Base-by-base conservation (phyloP, 1,140 invertebrate genomes). In the Platorchestia sp. region DNA sequence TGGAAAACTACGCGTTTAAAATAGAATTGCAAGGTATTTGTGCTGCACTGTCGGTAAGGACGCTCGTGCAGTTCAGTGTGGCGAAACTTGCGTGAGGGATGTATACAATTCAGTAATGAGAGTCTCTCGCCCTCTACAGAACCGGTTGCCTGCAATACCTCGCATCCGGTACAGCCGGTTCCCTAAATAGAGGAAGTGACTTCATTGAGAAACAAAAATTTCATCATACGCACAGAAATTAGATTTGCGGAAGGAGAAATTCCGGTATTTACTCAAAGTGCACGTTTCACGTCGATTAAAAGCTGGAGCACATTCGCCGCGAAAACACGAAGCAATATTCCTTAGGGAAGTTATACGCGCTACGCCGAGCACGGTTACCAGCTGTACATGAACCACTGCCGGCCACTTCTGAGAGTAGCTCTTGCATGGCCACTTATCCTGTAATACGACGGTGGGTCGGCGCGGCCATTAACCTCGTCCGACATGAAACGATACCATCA, bases 71-170 rank as follows among this genome's bases (percentile, higher is more conserved):
- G 14, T 14, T 36, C 14, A 75, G 87, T 89, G 87, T 43, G 42
- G 43, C 43, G 41, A 89, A 14, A 89, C 41, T 42, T 44, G 87
- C 87, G 87, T 89, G 87, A 89, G 87, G 87, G n/a, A 89, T 42
- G 87, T 44, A 89, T 41, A 89, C 87, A 89, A 42, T 89, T 89
- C 87, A 41, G 87, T 89, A 89, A 89, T 89, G 87, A 89, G 87
- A 44, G 87, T 42, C 87, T 89, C 59, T 89, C 5, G 87, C 87
- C 87, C 43, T 89, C 87, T 36, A 42, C 87, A 44, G 87, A 89
- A 89, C 87, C 87, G 87, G 87, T 89, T 42, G 5, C 87, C 43
- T 89, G 87, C 87, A 89, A 89, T 89, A 44, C 27, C 87, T 89
- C 42, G 14, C 87, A 89, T 89, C 87, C 87, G 87, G 87, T 44